These are phyloP conservation scores for Drosophila melanosoma DNA, from an alignment of 2,888 invertebrate genomes.

Conservation along the genomic window DNA sequence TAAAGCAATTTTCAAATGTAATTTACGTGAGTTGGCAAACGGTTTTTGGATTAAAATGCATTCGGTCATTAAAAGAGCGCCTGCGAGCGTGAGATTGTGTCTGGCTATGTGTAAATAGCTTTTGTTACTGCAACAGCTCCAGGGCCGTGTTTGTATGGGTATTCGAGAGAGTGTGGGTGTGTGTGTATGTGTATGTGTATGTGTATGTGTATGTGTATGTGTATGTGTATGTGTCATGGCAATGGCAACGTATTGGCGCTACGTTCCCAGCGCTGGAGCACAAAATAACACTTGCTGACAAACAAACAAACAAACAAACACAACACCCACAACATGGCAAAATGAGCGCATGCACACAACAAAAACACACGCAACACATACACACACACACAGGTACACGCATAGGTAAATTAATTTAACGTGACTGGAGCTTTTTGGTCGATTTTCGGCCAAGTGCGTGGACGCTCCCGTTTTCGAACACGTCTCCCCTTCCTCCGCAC, in stretches of 20 bases:
- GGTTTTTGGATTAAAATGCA: constrained; percentile 81
- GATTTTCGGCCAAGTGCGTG: constrained; percentile 72
- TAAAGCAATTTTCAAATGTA: constrained; percentile 47
- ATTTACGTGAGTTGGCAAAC: constrained; percentile 76
- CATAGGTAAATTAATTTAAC: constrained; percentile 78
- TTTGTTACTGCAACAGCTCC: constrained; percentile 56
- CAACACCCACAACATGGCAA: constrained; percentile 68
- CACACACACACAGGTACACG: constrained; percentile 9
- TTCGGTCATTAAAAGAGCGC: constrained; percentile 77
- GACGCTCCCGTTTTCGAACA: background rate
- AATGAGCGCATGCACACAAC: constrained; percentile 62
- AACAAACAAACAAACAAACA: constrained; percentile 73
- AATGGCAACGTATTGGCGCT: constrained; percentile 72
- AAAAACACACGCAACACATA: constrained; percentile 21
- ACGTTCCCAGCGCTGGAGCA: constrained; percentile 70
- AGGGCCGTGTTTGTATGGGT: background rate
- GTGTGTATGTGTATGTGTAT: background rate
- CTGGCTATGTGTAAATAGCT: constrained; percentile 67
- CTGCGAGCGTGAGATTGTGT: constrained; percentile 72
- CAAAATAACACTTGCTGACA: constrained; percentile 78
- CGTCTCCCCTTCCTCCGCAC: background rate
- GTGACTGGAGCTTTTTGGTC: constrained; percentile 78
- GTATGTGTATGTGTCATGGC: constrained; percentile 21
- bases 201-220: constrained; percentile 5
- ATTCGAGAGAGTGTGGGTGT: constrained; percentile 11